These are phyloP conservation scores for Gulo gulo DNA, from an alignment of 2,113 vertebrate species.

Conservation along the genomic window DNA sequence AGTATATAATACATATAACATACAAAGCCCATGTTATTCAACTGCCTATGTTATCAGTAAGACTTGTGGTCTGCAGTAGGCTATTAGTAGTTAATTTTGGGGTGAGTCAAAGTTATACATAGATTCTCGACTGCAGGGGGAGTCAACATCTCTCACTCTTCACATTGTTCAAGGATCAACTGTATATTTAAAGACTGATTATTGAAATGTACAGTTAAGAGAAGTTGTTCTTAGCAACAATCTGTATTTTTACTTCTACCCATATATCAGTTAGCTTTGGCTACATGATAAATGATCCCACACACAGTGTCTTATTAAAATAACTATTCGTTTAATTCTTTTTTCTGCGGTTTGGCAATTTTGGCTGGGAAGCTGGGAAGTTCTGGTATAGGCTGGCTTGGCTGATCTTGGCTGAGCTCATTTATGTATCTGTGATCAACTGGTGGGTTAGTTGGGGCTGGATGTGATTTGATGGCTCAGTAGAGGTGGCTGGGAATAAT, in stretches of 20 bases:
- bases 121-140: neutral
- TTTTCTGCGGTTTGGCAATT: neutral
- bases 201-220: neutral
- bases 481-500: neutral
- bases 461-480: neutral
- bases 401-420: neutral
- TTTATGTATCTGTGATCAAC: neutral
- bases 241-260: neutral
- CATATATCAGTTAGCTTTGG: constrained; percentile 1
- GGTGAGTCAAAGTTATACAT: neutral
- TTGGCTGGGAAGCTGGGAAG: neutral
- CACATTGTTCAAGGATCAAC: neutral
- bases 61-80: neutral
- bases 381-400: neutral
- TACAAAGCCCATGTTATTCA: neutral
- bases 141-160: neutral
- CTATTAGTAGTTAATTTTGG: neutral
- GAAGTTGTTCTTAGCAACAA: constrained; percentile 4
- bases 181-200: neutral
- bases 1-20: neutral
- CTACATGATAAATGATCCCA: neutral
- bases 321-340: neutral
- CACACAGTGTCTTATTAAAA: neutral
- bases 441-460: neutral
- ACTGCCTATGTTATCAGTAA: neutral